Evolutionary conservation across 2,113 vertebrate species (phyloP).

Genomic region (Catharus fuscescens): DNA sequence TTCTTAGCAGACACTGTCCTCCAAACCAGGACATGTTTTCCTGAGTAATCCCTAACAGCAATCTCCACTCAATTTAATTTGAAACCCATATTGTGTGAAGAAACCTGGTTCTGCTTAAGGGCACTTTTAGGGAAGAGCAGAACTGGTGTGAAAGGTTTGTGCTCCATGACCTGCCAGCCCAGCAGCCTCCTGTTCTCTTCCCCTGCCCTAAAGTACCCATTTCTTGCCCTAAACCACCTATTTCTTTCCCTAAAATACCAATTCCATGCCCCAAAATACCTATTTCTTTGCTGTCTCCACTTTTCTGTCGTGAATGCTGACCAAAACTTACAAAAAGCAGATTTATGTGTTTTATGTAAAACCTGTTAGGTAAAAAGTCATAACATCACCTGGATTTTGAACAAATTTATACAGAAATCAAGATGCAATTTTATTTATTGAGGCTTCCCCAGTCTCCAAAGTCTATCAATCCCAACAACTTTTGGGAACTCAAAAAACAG

Average conservation of each 20-base stretch:
- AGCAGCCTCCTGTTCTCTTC: not conserved
- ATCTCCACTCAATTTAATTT: not conserved
- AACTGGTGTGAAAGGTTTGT: not conserved
- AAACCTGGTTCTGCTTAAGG: not conserved
- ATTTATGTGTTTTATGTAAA: not conserved
- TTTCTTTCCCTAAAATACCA: not conserved
- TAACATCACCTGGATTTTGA: not conserved
- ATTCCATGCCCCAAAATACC: not conserved
- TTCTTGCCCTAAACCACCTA: not conserved
- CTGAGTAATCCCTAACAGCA: not conserved
- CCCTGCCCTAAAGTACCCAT: not conserved
- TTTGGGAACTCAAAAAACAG: not conserved
- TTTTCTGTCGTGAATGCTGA: not conserved
- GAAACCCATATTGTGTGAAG: not conserved
- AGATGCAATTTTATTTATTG: not conserved
- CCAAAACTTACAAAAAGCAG: not conserved
- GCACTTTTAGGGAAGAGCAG: not conserved
- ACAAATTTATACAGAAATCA: not conserved
- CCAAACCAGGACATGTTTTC: not conserved
- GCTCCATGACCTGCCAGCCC: not conserved
- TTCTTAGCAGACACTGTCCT: too few relatives aligned
- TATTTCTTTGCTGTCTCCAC: not conserved
- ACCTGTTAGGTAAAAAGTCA: fast-evolving
- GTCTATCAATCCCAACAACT: not conserved
- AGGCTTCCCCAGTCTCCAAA: not conserved